Evolutionary conservation across 2,888 invertebrate species (phyloP).

Genomic region (Monopis laevigella): DNA sequence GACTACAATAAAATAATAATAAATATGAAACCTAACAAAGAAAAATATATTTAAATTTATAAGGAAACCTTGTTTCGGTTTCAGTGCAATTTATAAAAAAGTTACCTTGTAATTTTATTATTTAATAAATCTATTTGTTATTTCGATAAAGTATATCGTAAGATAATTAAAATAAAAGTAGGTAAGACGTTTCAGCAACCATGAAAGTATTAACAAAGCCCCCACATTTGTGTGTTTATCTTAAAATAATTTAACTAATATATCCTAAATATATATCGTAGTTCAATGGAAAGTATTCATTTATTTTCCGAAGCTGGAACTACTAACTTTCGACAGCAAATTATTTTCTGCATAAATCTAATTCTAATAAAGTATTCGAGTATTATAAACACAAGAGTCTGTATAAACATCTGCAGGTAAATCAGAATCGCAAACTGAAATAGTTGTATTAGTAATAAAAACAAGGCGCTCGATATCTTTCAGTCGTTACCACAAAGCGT

Average conservation of each 20-base stretch:
- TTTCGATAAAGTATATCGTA: neutral
- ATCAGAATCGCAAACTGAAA: conserved; percentile 63
- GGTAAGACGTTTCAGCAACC: neutral
- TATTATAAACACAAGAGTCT: conserved; percentile 59
- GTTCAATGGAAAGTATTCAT: conserved; percentile 8
- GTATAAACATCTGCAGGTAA: conserved; percentile 58
- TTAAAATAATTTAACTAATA: conserved; percentile 7
- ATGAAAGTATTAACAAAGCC: conserved; percentile 5
- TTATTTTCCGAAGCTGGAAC: conserved; percentile 2
- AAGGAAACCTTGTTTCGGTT: too few relatives aligned
- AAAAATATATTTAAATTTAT: too few relatives aligned
- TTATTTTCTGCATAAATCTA: conserved; percentile 53
- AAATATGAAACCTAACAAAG: too few relatives aligned
- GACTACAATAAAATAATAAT: too few relatives aligned
- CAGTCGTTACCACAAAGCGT: conserved; percentile 54
- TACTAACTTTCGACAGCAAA: conserved; percentile 40
- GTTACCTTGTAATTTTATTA: too few relatives aligned
- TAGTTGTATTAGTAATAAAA: conserved; percentile 43
- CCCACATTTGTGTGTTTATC: neutral
- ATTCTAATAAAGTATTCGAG: conserved; percentile 55
- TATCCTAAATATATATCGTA: neutral
- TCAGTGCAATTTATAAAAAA: too few relatives aligned
- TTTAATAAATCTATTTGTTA: too few relatives aligned
- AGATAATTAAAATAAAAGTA: neutral
- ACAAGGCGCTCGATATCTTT: conserved; percentile 44